phyloP scores from a whole-genome alignment of 2,113 vertebrate species.

The Corythornis cristatus region DNA sequence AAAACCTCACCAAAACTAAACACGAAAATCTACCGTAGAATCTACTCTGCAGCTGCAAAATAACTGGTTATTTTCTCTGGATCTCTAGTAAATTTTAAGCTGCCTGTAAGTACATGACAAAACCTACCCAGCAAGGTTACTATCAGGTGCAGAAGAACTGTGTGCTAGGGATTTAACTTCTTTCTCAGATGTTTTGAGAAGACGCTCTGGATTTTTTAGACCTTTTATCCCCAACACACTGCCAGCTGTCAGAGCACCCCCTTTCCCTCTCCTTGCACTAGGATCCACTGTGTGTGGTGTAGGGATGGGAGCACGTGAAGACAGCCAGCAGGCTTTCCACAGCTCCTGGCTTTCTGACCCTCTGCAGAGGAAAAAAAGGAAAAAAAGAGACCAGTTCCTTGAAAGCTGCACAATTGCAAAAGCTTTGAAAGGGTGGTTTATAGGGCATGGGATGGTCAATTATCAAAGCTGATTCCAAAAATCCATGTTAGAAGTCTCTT shows the following conservation, averaged over 20 bases:
- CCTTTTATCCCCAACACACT: not conserved
- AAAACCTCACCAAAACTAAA: not conserved
- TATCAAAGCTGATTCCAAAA: not conserved
- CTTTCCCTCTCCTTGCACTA: not conserved
- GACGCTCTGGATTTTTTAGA: not conserved
- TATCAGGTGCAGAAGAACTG: not conserved
- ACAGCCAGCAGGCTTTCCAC: not conserved
- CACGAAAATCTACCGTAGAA: not conserved
- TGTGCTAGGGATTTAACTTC: not conserved
- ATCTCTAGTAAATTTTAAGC: not conserved
- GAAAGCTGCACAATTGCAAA: not conserved
- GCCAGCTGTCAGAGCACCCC: not conserved
- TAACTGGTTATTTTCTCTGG: not conserved
- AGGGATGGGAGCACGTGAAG: not conserved
- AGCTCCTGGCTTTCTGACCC: not conserved
- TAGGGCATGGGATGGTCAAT: not conserved
- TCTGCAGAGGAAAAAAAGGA: not conserved
- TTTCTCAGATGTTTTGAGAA: not conserved
- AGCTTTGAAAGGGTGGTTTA: not conserved
- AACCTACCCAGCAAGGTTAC: not conserved
- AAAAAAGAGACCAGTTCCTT: not conserved
- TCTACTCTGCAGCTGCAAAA: not conserved
- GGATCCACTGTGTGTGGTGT: not conserved
- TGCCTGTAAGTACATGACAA: not conserved
- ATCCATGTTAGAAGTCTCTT: not conserved